Conservation (phyloP, 2,797 vertebrate genomes). For the Monodelphis domestica region DNA sequence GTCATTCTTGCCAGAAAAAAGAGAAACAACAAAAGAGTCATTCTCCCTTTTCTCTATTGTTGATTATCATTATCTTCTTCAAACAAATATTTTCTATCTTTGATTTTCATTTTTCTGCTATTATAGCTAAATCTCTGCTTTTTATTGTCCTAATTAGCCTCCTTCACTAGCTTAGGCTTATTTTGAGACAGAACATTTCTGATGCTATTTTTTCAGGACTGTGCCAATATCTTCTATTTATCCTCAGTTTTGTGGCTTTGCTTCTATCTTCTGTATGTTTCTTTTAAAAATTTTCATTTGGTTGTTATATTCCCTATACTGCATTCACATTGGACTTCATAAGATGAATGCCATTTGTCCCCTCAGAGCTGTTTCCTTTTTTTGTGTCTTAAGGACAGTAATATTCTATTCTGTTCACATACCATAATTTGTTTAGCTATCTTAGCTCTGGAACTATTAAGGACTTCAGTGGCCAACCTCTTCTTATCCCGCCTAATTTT, state of each 20-base stretch:
- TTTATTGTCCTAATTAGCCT: background rate
- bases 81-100: background rate
- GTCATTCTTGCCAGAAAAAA: background rate
- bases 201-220: background rate
- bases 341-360: background rate
- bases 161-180: background rate
- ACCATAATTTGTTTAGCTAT: background rate
- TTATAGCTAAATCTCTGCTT: background rate
- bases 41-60: background rate
- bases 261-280: background rate
- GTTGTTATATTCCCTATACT: background rate
- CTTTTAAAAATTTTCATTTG: background rate
- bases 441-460: background rate
- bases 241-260: background rate
- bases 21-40: background rate
- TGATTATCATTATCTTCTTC: background rate
- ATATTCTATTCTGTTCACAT: background rate
- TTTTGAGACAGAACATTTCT: background rate
- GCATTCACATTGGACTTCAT: background rate
- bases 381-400: background rate
- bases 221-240: background rate
- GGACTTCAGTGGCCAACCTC: background rate
- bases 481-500: background rate
- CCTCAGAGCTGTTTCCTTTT: background rate
- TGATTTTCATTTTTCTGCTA: background rate